Base-by-base conservation (phyloP, 64 coral and sea anemone species). In the Exaiptasia diaphana region DNA sequence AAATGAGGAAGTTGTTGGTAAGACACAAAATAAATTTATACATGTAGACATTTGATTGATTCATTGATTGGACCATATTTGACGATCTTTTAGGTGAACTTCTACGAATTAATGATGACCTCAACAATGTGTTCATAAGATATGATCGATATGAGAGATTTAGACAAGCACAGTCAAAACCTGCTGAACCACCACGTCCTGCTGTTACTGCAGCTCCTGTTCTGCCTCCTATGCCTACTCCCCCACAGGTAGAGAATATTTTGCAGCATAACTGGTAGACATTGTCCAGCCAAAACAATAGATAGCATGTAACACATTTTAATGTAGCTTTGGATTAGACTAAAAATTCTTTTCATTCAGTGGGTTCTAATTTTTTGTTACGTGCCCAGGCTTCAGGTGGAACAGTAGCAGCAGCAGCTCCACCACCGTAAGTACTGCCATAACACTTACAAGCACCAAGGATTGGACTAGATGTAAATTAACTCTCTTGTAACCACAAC, bases 131-230 rank as follows among this genome's bases (percentile, higher is more conserved):
- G 32, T 99, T 99, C 52, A 99, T 99, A 60, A 83, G 94, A 60
- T 99, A 99, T 48, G 94, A 99, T 75, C 89, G 94, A 73, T 99
- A 99, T 74, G 94, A 99, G 56, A 80, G 94, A 71, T 92, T 92
- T 56, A 78, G 94, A 52, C 83, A 92, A 68, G 85, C 72, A 4
- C 42, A 39, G 32, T 53, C 64, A 4, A 43, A 82, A 21, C 78
- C 74, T 33, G 43, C 53, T 44, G 21, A 41, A 8, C 81, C 82
- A 46, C 25, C 86, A 4, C 25, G 48, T 17, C 67, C 77, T 1
- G 7, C 48, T 14, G 12, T 50, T 34, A 35, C 49, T 6, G 44
- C 74, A 13, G 82, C 21, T 4, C 92, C 92, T 1, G 6, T 5
- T 17, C 39, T 73, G 69, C 69, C 69, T 23, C 69, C 69, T 18